These are phyloP conservation scores for Acleris literana DNA, from an alignment of 2,888 invertebrate genomes.

Conservation along the genomic window DNA sequence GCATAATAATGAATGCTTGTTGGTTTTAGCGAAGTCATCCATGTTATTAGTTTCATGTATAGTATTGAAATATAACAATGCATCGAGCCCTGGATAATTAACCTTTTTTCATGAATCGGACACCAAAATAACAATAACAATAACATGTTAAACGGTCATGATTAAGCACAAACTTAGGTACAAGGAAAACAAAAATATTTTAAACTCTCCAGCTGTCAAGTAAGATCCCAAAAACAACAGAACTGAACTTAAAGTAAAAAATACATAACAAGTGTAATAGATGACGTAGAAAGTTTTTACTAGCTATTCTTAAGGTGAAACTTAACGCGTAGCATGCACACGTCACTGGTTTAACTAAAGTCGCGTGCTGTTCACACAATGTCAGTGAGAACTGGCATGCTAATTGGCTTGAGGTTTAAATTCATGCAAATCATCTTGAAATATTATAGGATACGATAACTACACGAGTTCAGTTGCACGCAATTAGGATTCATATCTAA, in stretches of 20 bases:
- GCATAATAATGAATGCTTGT: conserved; percentile 21
- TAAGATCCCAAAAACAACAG: not conserved
- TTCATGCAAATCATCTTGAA: not conserved
- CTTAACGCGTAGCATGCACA: conserved; percentile 56
- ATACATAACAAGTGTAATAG: conserved; percentile 7
- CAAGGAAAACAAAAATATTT: too few species aligned
- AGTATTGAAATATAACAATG: not conserved
- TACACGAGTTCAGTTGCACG: too few species aligned
- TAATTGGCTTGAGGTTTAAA: conserved; percentile 41
- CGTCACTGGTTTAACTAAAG: conserved; percentile 46
- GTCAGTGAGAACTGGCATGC: conserved; percentile 41
- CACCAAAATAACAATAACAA: too few species aligned
- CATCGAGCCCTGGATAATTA: not conserved
- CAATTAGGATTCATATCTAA: not conserved
- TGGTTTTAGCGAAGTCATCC: conserved; percentile 22
- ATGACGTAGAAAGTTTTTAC: conserved; percentile 48
- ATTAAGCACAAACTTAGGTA: too few species aligned
- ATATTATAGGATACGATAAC: not conserved
- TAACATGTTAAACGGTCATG: too few species aligned
- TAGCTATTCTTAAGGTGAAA: conserved; percentile 64
- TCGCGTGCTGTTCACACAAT: conserved; percentile 57
- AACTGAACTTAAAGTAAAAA: not conserved
- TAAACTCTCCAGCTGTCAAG: too few species aligned
- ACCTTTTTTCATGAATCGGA: too few species aligned
- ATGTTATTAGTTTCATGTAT: conserved; percentile 5